Percentiles rank a stretch among this genome's conserved stretches.
Conservation (phyloP, 2,888 invertebrate species). For the Pimpla rufipes region DNA sequence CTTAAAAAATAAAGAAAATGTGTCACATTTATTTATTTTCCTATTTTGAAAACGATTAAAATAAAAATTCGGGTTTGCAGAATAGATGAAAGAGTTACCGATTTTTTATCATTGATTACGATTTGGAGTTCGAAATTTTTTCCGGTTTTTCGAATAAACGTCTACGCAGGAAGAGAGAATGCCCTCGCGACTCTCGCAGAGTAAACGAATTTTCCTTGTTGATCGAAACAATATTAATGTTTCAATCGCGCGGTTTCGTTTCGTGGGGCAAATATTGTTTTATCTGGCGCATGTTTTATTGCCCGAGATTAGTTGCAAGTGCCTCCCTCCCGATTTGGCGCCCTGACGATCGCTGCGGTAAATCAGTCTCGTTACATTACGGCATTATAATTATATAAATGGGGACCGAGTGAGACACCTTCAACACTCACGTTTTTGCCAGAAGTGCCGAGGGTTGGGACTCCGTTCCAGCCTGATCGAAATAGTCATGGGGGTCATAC, state of each 20-base stretch:
- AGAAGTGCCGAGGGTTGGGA: neutral
- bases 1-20: too few relatives aligned
- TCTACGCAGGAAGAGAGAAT: too few relatives aligned
- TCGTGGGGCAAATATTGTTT: neutral
- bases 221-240: too few relatives aligned
- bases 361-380: neutral
- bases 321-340: neutral
- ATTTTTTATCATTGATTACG: too few relatives aligned
- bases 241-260: neutral
- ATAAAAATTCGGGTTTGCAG: too few relatives aligned
- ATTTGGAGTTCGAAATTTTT: too few relatives aligned
- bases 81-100: too few relatives aligned
- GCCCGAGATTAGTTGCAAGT: neutral
- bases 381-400: neutral
- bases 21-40: too few relatives aligned
- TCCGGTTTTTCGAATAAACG: too few relatives aligned
- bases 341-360: neutral
- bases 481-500: neutral
- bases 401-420: neutral
- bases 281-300: neutral
- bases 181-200: too few relatives aligned
- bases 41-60: too few relatives aligned
- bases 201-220: too few relatives aligned
- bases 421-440: neutral
- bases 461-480: neutral